These are phyloP conservation scores for Synanthedon tipuliformis DNA, from an alignment of 2,888 invertebrate species.

Conservation along the genomic window DNA sequence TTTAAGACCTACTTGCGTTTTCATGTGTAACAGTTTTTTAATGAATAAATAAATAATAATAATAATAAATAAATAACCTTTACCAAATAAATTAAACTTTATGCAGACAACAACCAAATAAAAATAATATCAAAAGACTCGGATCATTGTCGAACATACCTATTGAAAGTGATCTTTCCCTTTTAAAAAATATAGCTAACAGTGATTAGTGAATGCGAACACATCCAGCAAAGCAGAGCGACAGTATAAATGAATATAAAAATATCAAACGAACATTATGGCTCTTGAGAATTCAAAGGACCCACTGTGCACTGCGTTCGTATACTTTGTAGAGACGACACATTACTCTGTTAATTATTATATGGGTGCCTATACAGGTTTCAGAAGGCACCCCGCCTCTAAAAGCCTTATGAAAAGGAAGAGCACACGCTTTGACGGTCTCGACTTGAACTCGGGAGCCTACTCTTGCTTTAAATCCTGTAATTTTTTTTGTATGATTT, in stretches of 20 bases:
- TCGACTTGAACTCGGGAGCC: conserved; percentile 35
- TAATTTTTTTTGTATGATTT: conserved; percentile 30
- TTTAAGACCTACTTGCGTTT: too few relatives aligned
- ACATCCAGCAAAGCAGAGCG: not conserved
- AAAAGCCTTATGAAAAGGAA: conserved; percentile 53
- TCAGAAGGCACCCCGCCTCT: conserved; percentile 23
- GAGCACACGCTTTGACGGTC: conserved; percentile 53
- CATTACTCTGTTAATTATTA: conserved; percentile 57
- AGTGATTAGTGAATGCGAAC: too few relatives aligned
- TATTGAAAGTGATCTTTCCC: too few relatives aligned
- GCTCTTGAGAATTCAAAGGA: conserved; percentile 49
- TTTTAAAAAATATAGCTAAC: too few relatives aligned
- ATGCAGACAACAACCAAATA: too few relatives aligned
- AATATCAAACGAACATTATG: conserved; percentile 38
- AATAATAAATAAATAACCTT: too few relatives aligned
- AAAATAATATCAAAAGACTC: too few relatives aligned
- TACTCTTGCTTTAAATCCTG: conserved; percentile 26
- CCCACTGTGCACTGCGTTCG: conserved; percentile 34
- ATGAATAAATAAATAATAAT: too few relatives aligned
- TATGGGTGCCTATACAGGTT: conserved; percentile 27
- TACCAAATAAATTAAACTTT: too few relatives aligned
- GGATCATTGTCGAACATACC: too few relatives aligned
- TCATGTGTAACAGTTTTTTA: too few relatives aligned
- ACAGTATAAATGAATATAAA: conserved; percentile 12
- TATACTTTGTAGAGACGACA: conserved; percentile 32